Percentiles rank a stretch among this genome's conserved stretches.
Conservation (phyloP, 2,113 vertebrate species). For the Eleginops maclovinus region DNA sequence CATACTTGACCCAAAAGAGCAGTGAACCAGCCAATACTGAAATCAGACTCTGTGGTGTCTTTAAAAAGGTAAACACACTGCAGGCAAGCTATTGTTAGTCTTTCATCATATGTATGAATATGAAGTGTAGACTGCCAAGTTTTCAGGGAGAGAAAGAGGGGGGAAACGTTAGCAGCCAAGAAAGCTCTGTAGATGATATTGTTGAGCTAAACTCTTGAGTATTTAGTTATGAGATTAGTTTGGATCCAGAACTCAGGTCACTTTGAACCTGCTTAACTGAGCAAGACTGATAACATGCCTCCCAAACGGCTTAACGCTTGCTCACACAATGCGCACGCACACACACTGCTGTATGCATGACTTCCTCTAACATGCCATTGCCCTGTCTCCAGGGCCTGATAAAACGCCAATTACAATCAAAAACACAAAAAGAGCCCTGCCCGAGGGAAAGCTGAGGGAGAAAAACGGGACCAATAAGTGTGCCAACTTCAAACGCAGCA, state of each 20-base stretch:
- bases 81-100: constrained; percentile 1
- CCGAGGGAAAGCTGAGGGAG: background rate
- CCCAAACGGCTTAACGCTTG: constrained; percentile 22
- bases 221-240: constrained; percentile 18
- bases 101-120: background rate
- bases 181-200: background rate
- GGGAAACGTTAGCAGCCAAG: background rate
- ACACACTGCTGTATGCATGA: constrained; percentile 41
- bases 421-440: constrained; percentile 4
- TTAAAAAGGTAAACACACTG: constrained; percentile 12
- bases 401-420: constrained; percentile 49
- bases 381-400: constrained; percentile 42
- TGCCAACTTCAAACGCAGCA: background rate
- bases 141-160: background rate
- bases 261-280: constrained; percentile 64
- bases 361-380: constrained; percentile 52
- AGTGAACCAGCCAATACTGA: background rate
- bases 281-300: constrained; percentile 45
- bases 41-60: background rate
- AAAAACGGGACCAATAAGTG: background rate
- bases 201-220: background rate
- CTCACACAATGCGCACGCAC: background rate
- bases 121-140: background rate
- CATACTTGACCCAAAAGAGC: constrained; percentile 23
- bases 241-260: constrained; percentile 25